Base-by-base conservation (phyloP, 1,140 invertebrate species). In the Bombus picipes region DNA sequence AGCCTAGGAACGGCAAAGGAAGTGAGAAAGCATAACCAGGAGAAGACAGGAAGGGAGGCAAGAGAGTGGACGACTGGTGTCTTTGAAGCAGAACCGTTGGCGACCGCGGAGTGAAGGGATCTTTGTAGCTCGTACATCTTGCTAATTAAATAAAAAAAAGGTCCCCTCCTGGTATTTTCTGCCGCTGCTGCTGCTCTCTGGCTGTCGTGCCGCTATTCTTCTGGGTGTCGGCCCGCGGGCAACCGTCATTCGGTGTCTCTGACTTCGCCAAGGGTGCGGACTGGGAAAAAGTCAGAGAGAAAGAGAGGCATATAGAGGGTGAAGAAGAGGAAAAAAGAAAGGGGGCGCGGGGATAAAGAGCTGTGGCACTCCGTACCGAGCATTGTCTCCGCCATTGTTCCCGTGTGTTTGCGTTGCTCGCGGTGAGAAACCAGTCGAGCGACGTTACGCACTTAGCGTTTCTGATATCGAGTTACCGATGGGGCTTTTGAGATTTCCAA, bases 121-220 rank as follows among this genome's bases (percentile, higher is more conserved):
- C 91, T 93, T 94, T 92, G 92, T 89, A 93, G 88, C 87, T 87
- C 90, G 91, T 92, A 91, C 91, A 93, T 93, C 89, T 93, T 88
- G 90, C 91, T 94, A 94, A 94, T 94, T 94, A 93, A 94, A 94
- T 94, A 78, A 92, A 93, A 93, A 89, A 93, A 93, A 92, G 86
- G 79, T 85, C 53, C 76, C 85, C 85, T 88, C 76, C 81, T 71
- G 43, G 79, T 81, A 80, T 81, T 77, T 80, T 78, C 57, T 41
- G 37, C 32, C n/a, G 8, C 0, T n/a, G 28, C 2, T n/a, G 15
- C 78, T 43, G 13, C 22, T 85, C 72, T 78, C 57, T 34, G 72
- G 81, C 86, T 85, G 73, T 81, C 81, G 85, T 76, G 65, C 78
- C 62, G 74, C 88, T 84, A 94, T 94, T 94, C 92, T 93, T 93